Conservation (phyloP, 2,797 vertebrate species). For the Megaceryle alcyon region DNA sequence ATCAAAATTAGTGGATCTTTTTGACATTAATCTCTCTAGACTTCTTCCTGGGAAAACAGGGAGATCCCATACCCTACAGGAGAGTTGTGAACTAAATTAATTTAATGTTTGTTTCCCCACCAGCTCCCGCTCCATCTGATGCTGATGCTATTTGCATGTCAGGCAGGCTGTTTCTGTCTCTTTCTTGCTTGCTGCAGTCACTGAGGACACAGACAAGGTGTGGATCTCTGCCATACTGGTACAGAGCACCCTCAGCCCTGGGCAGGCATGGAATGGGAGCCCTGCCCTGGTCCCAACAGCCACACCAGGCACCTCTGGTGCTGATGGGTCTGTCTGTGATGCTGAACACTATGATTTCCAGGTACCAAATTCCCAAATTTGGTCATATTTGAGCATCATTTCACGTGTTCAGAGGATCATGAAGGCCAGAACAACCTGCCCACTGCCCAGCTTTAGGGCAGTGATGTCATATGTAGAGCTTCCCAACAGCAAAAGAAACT, state of each 20-base stretch:
- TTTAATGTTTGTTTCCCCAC: constrained; percentile 69
- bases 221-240: not conserved
- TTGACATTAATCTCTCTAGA: constrained; percentile 74
- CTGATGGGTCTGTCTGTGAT: not conserved
- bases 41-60: constrained; percentile 68
- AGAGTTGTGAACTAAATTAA: constrained; percentile 74
- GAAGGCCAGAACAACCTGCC: not conserved
- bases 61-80: constrained; percentile 72
- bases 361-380: not conserved
- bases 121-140: constrained; percentile 51
- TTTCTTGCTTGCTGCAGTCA: not conserved
- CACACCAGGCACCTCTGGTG: not conserved
- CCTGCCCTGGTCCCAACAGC: not conserved
- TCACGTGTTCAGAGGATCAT: not conserved
- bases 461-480: rapidly evolving
- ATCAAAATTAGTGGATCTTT: constrained; percentile 74
- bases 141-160: constrained; percentile 37
- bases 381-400: not conserved
- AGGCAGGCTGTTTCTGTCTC: not conserved
- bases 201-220: rapidly evolving
- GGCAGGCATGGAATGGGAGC: not conserved
- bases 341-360: not conserved
- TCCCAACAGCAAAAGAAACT: not conserved
- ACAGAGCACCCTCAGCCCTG: rapidly evolving
- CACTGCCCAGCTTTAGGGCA: not conserved